A percentile compares a stretch with the other conserved stretches of the same genome.
Conservation (phyloP, 2,113 vertebrate species). For the Pachycephala philippinensis region DNA sequence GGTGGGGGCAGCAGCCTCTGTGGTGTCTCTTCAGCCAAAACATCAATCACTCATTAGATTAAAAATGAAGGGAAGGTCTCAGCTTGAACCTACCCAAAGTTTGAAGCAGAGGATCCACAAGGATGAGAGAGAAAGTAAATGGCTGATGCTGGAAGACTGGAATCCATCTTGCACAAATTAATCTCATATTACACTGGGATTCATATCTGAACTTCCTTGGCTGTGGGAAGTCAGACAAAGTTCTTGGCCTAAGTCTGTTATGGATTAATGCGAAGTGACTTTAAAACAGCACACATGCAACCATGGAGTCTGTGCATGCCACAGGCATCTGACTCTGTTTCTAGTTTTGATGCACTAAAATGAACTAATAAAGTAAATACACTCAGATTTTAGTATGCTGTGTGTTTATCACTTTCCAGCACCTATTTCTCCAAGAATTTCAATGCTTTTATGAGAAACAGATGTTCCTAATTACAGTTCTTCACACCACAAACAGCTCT, state of each 20-base stretch:
- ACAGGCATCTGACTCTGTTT: not conserved
- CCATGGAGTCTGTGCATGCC: not conserved
- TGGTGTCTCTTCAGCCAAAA: not conserved
- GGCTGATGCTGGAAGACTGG: not conserved
- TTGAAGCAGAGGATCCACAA: not conserved
- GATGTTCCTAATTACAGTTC: not conserved
- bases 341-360: not conserved
- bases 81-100: not conserved
- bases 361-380: not conserved
- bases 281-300: not conserved
- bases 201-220: not conserved
- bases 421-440: not conserved
- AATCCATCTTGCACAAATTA: not conserved
- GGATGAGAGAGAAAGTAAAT: not conserved
- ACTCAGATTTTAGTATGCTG: not conserved
- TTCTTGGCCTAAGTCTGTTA: not conserved
- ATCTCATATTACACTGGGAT: not conserved
- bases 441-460: not conserved
- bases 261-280: not conserved
- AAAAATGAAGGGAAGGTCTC: not conserved
- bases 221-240: not conserved
- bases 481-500: not conserved
- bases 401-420: not conserved
- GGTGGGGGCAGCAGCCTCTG: not conserved
- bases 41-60: not conserved